phyloP scores from a whole-genome alignment of 2,888 invertebrate species.

The Archips crataeganus region DNA sequence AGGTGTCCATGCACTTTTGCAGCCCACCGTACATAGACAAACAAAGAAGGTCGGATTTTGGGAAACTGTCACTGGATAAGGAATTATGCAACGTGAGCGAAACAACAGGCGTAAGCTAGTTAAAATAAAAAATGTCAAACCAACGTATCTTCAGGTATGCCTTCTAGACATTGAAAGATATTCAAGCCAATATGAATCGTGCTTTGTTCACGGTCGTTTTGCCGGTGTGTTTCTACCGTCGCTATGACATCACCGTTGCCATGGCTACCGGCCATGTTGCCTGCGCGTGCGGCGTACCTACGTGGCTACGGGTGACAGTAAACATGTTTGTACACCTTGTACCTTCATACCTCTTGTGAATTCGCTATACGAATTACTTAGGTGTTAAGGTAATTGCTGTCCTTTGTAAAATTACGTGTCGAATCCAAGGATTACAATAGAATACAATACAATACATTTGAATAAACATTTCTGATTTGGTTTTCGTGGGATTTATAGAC shows the following conservation, averaged over 20 bases:
- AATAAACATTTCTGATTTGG: no score
- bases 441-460: no score
- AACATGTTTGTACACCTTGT: background rate
- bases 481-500: no score
- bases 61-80: no score
- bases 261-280: slow-evolving; percentile 20
- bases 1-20: no score
- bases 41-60: no score
- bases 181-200: background rate
- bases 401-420: background rate
- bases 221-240: background rate
- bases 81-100: no score
- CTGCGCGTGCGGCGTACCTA: background rate
- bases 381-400: background rate
- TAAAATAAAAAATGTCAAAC: no score
- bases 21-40: no score
- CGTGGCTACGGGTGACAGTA: background rate
- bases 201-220: background rate
- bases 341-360: background rate
- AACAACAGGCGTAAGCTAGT: no score
- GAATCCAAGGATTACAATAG: background rate
- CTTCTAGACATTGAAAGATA: background rate
- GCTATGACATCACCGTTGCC: slow-evolving; percentile 26
- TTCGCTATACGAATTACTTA: background rate
- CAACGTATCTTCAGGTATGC: no score